These are phyloP conservation scores for Struthidea cinerea DNA, from an alignment of 2,113 vertebrate genomes.

Conservation along the genomic window DNA sequence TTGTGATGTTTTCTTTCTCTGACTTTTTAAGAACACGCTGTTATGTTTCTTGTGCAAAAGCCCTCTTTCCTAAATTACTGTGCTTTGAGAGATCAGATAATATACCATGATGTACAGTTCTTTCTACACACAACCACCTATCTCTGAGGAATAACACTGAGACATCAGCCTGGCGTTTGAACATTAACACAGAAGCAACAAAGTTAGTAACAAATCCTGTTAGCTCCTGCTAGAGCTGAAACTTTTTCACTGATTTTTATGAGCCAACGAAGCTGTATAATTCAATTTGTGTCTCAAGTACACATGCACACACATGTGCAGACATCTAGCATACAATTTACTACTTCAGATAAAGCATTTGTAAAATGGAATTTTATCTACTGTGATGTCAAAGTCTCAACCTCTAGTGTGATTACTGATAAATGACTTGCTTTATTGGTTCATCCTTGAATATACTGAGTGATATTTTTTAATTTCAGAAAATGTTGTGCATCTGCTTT, in stretches of 20 bases:
- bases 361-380: not conserved
- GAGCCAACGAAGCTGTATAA: not conserved
- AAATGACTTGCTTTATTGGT: not conserved
- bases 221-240: not conserved
- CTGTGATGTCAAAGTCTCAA: not conserved
- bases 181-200: not conserved
- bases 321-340: not conserved
- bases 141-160: not conserved
- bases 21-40: not conserved
- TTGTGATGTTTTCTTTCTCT: not conserved
- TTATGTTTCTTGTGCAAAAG: not conserved
- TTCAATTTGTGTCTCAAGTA: not conserved
- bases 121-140: not conserved
- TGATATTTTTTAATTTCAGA: not conserved
- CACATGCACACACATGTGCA: not conserved
- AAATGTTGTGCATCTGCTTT: not conserved
- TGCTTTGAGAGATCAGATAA: not conserved
- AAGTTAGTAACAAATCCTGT: not conserved
- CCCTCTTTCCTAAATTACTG: not conserved
- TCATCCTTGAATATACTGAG: not conserved
- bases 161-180: not conserved
- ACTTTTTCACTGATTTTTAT: not conserved
- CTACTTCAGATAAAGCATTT: not conserved
- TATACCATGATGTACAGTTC: not conserved
- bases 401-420: not conserved